phyloP scores from a whole-genome alignment of 2,113 vertebrate genomes.

The Hydrochoerus hydrochaeris region DNA sequence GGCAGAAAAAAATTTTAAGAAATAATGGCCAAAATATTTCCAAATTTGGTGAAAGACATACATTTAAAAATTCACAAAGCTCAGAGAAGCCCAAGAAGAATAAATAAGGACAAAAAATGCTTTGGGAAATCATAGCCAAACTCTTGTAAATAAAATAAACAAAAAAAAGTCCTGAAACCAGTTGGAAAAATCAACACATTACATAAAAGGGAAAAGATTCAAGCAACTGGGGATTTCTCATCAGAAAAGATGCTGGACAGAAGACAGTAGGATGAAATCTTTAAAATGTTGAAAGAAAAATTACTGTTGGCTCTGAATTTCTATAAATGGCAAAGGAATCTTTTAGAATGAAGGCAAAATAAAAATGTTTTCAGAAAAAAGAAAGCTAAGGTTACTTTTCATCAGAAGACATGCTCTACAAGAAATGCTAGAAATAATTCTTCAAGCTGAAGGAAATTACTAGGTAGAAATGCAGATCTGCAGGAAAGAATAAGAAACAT shows the following conservation, averaged over 20 bases:
- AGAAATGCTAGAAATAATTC: background rate
- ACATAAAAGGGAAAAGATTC: background rate
- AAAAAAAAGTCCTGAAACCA: background rate
- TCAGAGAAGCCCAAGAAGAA: conserved; percentile 3
- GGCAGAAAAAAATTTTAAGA: background rate
- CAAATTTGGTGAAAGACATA: conserved; percentile 16
- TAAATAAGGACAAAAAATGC: background rate
- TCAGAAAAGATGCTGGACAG: background rate
- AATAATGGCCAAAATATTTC: background rate
- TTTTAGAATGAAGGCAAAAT: background rate
- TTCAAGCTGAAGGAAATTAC: background rate
- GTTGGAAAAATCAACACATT: background rate
- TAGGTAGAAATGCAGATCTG: background rate
- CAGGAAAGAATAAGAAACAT: background rate
- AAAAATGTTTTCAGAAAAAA: conserved; percentile 2
- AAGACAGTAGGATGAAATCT: background rate
- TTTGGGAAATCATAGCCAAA: background rate
- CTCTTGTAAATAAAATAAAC: background rate
- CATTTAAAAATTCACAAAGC: conserved; percentile 40
- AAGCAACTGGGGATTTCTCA: background rate
- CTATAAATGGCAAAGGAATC: background rate
- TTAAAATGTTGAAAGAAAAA: background rate
- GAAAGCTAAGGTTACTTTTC: background rate
- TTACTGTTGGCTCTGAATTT: background rate
- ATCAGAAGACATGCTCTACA: background rate